Evolutionary conservation across 2,113 vertebrate genomes (phyloP).

Genomic region (Brevimyrus niger): DNA sequence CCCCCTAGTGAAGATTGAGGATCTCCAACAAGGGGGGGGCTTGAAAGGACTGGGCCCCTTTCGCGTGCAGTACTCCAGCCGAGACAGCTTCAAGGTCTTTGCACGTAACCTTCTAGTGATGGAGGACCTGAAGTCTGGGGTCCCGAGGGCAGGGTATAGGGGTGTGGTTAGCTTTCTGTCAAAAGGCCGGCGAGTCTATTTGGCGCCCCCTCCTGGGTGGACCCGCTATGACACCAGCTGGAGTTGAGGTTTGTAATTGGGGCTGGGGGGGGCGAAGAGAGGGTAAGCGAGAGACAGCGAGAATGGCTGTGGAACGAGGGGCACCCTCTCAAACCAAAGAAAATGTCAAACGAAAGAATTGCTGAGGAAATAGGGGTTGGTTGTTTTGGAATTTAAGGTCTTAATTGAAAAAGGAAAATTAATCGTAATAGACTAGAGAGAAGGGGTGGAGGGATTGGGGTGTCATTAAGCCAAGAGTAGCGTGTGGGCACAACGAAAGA

Average conservation of each 20-base stretch:
- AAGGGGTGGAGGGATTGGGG: not conserved
- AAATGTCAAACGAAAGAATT: constrained; percentile 6
- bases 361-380: not conserved
- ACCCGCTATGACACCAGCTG: constrained; percentile 78
- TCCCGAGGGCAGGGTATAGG: constrained; percentile 83
- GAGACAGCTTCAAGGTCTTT: constrained; percentile 83
- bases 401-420: not conserved
- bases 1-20: constrained; percentile 64
- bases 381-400: not conserved
- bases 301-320: constrained; percentile 26
- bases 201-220: constrained; percentile 81
- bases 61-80: constrained; percentile 74
- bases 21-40: constrained; percentile 64
- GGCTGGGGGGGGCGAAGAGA: constrained; percentile 19
- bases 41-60: constrained; percentile 60
- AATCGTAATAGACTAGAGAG: not conserved
- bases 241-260: constrained; percentile 60
- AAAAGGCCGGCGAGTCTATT: constrained; percentile 73
- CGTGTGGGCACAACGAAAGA: not conserved
- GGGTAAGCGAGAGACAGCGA: constrained; percentile 23
- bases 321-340: constrained; percentile 62
- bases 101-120: constrained; percentile 82
- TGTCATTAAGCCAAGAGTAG: not conserved
- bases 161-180: constrained; percentile 82
- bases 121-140: constrained; percentile 92